These are phyloP conservation scores for Nyleta sp. DNA, from an alignment of 2,888 invertebrate genomes.

Conservation along the genomic window DNA sequence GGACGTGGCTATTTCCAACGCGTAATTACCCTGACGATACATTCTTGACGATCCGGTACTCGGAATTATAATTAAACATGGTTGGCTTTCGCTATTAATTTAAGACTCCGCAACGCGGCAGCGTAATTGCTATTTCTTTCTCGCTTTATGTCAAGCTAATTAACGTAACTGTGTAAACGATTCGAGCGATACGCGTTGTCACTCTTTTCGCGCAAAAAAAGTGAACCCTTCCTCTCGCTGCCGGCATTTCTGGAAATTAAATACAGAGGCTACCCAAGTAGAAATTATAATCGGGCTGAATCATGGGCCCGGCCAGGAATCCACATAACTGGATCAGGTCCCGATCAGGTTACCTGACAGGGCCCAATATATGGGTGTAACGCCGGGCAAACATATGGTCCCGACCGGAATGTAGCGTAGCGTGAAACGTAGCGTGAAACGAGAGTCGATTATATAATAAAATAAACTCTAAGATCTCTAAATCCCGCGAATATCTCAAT, in stretches of 20 bases:
- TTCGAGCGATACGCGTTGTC: slow-evolving; percentile 55
- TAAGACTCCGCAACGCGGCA: slow-evolving; percentile 56
- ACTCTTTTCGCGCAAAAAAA: slow-evolving; percentile 35
- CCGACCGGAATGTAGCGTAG: no score
- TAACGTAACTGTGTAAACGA: slow-evolving; percentile 56
- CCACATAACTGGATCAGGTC: no score
- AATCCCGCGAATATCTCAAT: no score
- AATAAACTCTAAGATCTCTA: no score
- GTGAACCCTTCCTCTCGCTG: slow-evolving; percentile 30
- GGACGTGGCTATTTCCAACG: slow-evolving; percentile 57
- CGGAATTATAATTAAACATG: slow-evolving; percentile 67
- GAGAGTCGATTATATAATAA: no score
- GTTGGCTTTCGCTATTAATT: slow-evolving; percentile 69
- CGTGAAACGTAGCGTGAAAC: no score
- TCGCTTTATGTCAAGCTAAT: slow-evolving; percentile 54
- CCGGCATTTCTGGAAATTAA: slow-evolving; percentile 12
- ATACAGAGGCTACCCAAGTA: slow-evolving; percentile 15
- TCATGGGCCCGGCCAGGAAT: no score
- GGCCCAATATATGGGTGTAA: no score
- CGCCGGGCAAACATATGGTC: no score
- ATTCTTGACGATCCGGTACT: slow-evolving; percentile 57
- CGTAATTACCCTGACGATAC: slow-evolving; percentile 61
- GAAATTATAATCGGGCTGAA: no score
- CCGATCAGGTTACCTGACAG: no score
- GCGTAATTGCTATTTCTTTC: slow-evolving; percentile 58